phyloP scores from a whole-genome alignment of 2,113 vertebrate genomes.

The Eudorcas thomsonii region DNA sequence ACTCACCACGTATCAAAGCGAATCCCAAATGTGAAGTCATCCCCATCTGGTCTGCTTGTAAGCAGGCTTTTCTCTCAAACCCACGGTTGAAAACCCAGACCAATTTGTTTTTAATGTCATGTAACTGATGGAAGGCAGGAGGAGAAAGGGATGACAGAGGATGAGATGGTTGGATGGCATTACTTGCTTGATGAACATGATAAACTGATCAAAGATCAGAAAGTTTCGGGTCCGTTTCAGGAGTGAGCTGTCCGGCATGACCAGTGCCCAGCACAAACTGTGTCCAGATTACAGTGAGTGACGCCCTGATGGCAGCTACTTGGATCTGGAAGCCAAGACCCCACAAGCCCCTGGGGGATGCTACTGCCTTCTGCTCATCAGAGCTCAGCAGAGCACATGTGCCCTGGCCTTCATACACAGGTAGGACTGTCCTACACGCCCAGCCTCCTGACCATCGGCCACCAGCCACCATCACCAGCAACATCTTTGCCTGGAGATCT shows the following conservation, averaged over 20 bases:
- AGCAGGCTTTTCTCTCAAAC: constrained; percentile 61
- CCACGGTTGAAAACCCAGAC: constrained; percentile 52
- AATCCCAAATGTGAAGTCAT: constrained; percentile 27
- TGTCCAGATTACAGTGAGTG: fast-evolving
- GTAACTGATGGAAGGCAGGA: neutral
- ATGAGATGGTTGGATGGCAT: neutral
- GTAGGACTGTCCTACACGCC: fast-evolving
- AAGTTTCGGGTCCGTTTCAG: neutral
- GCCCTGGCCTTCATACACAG: fast-evolving
- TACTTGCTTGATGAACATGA: neutral
- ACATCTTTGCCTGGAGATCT: neutral
- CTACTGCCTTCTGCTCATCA: neutral
- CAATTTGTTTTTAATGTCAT: constrained; percentile 55
- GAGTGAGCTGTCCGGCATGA: constrained; percentile 23
- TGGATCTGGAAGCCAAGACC: neutral
- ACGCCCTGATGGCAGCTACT: neutral
- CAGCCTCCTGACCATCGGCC: fast-evolving
- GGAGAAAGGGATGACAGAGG: neutral
- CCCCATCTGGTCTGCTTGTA: constrained; percentile 1
- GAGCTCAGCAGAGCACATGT: fast-evolving
- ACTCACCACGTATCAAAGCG: neutral
- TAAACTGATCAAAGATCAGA: constrained; percentile 9
- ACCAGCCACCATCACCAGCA: fast-evolving
- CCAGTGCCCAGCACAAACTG: neutral
- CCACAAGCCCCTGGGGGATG: fast-evolving